These are phyloP conservation scores for Hemibagrus guttatus DNA, from an alignment of 2,797 vertebrate species.

Conservation along the genomic window DNA sequence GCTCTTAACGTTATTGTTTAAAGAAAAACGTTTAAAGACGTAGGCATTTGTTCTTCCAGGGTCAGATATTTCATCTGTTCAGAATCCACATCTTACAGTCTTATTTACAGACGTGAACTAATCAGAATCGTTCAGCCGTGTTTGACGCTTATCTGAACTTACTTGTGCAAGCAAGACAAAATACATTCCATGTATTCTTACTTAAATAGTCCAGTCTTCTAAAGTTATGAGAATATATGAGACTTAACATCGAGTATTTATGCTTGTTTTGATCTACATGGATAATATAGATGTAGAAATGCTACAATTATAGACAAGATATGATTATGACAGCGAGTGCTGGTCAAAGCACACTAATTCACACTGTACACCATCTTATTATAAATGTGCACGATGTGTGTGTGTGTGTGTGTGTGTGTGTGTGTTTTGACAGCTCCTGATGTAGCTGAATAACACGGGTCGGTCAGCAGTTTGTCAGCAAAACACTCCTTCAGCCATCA, in stretches of 20 bases:
- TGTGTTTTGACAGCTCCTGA: neutral
- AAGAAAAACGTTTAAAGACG: neutral
- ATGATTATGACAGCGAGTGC: neutral
- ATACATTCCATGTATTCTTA: neutral
- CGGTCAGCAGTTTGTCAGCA: conserved; percentile 20
- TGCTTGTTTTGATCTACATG: neutral
- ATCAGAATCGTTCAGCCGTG: neutral
- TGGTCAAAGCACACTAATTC: neutral
- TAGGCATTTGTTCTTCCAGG: neutral
- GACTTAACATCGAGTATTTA: neutral
- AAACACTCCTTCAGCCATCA: conserved; percentile 11
- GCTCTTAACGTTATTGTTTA: neutral
- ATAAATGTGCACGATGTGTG: neutral
- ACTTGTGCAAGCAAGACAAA: neutral
- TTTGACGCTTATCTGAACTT: neutral
- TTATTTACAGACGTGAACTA: neutral
- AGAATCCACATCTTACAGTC: neutral
- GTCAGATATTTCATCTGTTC: neutral
- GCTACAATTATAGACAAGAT: neutral
- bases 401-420: neutral
- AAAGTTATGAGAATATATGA: neutral
- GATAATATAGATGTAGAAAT: neutral
- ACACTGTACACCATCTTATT: neutral
- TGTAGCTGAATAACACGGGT: conserved; percentile 16
- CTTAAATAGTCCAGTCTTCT: neutral